These are phyloP conservation scores for Chloroclystis v-ata DNA, from an alignment of 2,888 invertebrate species.

Conservation along the genomic window DNA sequence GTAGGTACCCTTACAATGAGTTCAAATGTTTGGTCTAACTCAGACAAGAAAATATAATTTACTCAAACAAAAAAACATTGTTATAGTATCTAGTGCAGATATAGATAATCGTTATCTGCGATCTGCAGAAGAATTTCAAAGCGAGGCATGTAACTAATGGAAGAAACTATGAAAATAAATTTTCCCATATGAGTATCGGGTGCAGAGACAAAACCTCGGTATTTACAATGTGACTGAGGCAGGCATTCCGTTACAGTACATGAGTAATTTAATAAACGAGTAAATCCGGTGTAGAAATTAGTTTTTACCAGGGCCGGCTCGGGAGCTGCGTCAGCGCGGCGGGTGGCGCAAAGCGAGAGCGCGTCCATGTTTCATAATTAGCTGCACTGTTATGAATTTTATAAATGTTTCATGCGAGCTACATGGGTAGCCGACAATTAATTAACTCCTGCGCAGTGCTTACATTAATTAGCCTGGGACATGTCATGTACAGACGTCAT, in stretches of 20 bases:
- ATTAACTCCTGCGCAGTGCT: slow-evolving; percentile 68
- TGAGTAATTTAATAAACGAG: slow-evolving; percentile 49
- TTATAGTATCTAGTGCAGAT: background rate
- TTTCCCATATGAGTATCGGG: slow-evolving; percentile 21
- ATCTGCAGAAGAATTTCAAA: slow-evolving; percentile 11
- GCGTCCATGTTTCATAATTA: slow-evolving; percentile 68
- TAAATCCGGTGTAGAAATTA: slow-evolving; percentile 47
- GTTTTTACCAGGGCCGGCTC: slow-evolving; percentile 48
- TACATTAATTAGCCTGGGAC: slow-evolving; percentile 69
- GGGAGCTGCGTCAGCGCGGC: slow-evolving; percentile 46
- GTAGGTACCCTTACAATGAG: too few relatives aligned
- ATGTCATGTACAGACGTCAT: slow-evolving; percentile 62
- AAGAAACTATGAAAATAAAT: slow-evolving; percentile 22
- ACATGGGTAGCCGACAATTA: slow-evolving; percentile 67
- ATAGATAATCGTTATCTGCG: slow-evolving; percentile 1
- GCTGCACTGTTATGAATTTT: slow-evolving; percentile 70
- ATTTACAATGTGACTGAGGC: slow-evolving; percentile 30
- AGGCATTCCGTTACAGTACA: slow-evolving; percentile 36
- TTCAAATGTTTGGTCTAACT: too few relatives aligned
- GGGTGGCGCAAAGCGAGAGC: slow-evolving; percentile 62
- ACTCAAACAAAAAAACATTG: too few relatives aligned
- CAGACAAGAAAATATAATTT: too few relatives aligned
- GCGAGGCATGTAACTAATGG: slow-evolving; percentile 11
- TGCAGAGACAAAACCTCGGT: slow-evolving; percentile 27
- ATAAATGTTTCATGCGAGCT: slow-evolving; percentile 73